Base-by-base conservation (phyloP, 2,113 vertebrate genomes). In the Aegotheles bennettii region DNA sequence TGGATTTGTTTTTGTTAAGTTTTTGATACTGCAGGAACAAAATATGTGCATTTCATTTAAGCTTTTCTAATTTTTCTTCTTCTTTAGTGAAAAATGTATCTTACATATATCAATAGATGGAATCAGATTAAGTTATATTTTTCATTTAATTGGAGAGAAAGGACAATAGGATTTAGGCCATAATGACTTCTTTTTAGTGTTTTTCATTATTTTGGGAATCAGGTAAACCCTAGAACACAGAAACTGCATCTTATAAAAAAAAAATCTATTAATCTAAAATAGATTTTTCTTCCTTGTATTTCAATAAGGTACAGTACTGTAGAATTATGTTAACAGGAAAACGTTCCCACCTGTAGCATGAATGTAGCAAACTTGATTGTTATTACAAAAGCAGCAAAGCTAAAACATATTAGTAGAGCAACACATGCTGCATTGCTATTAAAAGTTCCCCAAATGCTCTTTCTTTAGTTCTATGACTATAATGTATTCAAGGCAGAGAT, bases 241-340 rank as follows among this genome's bases (percentile, higher is more conserved):
- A 63, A 89, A 76, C 21, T 20, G 6, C 47, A 19, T 45, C 8
- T 21, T 48, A 42, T 33, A 16, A 77, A 84, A 33, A 84, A 33
- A n/a, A 67, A 67, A 35, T 15, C 31, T 94, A 82, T 84, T 94
- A 54, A 77, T 90, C 33, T 85, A 77, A 94, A 97, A 92, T 56
- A 96, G 42, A 70, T 79, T 76, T 95, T 92, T 89, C n/a, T 69
- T 11, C 47, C 54, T 89, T 73, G 42, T 79, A 92, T 97, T 96
- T 96, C 63, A 84, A 45, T 88, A 84, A 86, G 28, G 31, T 87
- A 28, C 9, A 73, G 75, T 89, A 79, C 20, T 84, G 47, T 16
- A 83, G 61, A 93, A 93, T 88, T 96, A 96, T 80, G 57, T 76
- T 96, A 97, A 95, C 70, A 90, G 86, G 36, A 95, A 94, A 82